A percentile compares a stretch with the other conserved stretches of the same genome.
Conservation (phyloP, 2,113 vertebrate species). For the Gracilinanus agilis region DNA sequence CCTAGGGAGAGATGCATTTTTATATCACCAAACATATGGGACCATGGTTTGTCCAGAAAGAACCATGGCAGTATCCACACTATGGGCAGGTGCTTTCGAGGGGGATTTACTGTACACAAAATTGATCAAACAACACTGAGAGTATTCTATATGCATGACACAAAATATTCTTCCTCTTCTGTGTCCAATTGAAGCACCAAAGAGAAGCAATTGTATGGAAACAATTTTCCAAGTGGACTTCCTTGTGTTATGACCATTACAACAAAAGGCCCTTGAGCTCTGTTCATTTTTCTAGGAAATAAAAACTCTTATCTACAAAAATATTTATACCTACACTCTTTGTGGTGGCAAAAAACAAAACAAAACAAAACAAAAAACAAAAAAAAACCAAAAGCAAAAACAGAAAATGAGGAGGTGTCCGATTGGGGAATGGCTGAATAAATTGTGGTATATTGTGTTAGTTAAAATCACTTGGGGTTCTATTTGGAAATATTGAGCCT, state of each 20-base stretch:
- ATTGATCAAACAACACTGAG: slow-evolving; percentile 57
- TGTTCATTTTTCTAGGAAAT: slow-evolving; percentile 63
- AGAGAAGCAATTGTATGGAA: slow-evolving; percentile 61
- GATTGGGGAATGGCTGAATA: too few relatives aligned
- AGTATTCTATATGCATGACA: slow-evolving; percentile 30
- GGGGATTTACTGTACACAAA: slow-evolving; percentile 26
- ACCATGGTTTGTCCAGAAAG: slow-evolving; percentile 56
- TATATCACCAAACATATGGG: slow-evolving; percentile 7
- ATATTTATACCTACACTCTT: too few relatives aligned
- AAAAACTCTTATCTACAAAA: slow-evolving; percentile 37
- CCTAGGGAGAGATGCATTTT: slow-evolving; percentile 42
- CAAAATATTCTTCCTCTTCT: slow-evolving; percentile 32
- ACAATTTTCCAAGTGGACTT: slow-evolving; percentile 62
- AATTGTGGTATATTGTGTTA: too few relatives aligned
- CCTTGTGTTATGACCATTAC: slow-evolving; percentile 64
- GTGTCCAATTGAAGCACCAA: slow-evolving; percentile 59
- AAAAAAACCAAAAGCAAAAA: too few relatives aligned
- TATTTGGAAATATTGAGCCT: too few relatives aligned
- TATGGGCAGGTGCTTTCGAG: slow-evolving; percentile 35
- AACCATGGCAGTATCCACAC: slow-evolving; percentile 15
- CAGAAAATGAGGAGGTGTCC: too few relatives aligned
- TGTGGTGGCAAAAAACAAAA: too few relatives aligned
- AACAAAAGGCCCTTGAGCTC: slow-evolving; percentile 68
- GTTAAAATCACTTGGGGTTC: too few relatives aligned
- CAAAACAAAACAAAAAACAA: too few relatives aligned